Base-by-base conservation (phyloP, 2,797 vertebrate species). In the Propithecus perrieri region DNA sequence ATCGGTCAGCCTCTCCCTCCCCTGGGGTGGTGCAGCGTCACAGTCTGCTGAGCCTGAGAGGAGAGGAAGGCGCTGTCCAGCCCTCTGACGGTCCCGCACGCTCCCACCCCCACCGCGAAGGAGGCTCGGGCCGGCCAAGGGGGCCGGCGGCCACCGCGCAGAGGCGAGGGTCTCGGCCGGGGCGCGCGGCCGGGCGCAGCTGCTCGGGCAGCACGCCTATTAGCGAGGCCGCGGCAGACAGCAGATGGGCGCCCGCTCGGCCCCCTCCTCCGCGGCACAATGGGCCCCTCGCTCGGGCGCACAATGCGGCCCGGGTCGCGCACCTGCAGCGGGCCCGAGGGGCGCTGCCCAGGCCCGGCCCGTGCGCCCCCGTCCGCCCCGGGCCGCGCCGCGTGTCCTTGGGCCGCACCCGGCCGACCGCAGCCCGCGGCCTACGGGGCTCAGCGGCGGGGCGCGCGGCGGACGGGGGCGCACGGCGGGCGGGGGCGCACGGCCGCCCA, bases 181-280 rank as follows among this genome's bases (percentile, higher is more conserved):
- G 93, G 48, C 72, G 76, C 91, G 79, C 57, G 79, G 96, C 95
- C 78, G 95, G 97, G 81, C 97, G 96, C 97, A 98, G 97, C 97
- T 97, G 97, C 97, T 94, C 78, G 65, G 85, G 95, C 95, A 79
- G 87, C 93, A 48, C 85, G 97, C 96, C 93, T 93, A 97, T 97
- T 96, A 97, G 95, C 97, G 43, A 53, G 84, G 96, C 91, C 76
- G 78, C 84, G 88, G 97, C 97, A 96, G 97, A 96, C 97, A 76
- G 97, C 97, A 98, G 97, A 98, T 98, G 97, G 97, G 97, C 89
- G 87, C 94, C 95, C 75, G 94, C 91, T 55, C 48, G 83, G 93
- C 88, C 96, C 94, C 97, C 93, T 81, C 94, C 96, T 94, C 94
- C 94, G 83, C 86, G 28, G 97, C 97, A 98, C 97, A 98, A 98